Evolutionary conservation across 2,888 invertebrate species (phyloP).

Genomic region (Seira musarum): DNA sequence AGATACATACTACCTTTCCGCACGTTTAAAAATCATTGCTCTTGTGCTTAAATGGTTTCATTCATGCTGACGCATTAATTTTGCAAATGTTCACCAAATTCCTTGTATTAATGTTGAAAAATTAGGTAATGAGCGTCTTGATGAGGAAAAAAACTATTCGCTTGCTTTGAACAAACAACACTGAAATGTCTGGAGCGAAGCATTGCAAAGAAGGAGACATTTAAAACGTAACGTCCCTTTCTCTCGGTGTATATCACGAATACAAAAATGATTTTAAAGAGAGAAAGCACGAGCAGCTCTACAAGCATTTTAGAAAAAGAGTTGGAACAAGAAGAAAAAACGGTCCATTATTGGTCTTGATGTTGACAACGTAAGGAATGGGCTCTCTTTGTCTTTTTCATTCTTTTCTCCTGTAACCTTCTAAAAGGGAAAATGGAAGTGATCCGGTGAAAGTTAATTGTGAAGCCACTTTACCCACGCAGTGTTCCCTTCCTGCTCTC

Average conservation of each 20-base stretch:
- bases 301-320: background rate
- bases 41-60: too few relatives aligned
- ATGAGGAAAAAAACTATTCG: background rate
- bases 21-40: too few relatives aligned
- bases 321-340: conserved; percentile 40
- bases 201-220: background rate
- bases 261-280: conserved; percentile 28
- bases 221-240: background rate
- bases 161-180: background rate
- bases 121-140: too few relatives aligned
- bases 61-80: too few relatives aligned
- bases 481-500: conserved; percentile 26
- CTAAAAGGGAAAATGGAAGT: conserved; percentile 52
- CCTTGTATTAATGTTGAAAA: too few relatives aligned
- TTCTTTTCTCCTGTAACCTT: conserved; percentile 39
- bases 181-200: background rate
- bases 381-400: conserved; percentile 58
- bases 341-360: conserved; percentile 60
- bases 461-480: conserved; percentile 53
- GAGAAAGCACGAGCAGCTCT: conserved; percentile 18
- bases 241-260: background rate
- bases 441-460: conserved; percentile 61
- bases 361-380: conserved; percentile 59
- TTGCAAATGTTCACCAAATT: too few relatives aligned
- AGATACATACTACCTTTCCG: too few relatives aligned